Evolutionary conservation across 1,140 invertebrate species (phyloP), one percentile per base, ranked within the genome.

Genomic region (Dreissena polymorpha): DNA sequence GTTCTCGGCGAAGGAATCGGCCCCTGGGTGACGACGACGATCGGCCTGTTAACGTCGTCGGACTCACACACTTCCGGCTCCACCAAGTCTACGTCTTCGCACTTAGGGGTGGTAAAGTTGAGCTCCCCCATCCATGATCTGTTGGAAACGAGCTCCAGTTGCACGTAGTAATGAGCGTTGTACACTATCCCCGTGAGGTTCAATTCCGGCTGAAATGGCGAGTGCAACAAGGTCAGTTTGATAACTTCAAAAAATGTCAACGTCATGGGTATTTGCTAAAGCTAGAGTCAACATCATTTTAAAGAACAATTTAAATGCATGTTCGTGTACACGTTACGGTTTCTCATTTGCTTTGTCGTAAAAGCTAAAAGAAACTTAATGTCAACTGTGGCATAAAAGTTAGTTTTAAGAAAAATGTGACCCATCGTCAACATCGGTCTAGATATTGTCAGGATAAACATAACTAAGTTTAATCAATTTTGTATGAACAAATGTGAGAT

Each of bases 111-210:
- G 2, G 50, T 50, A 27, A 86, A 79, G 14, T 71, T 51, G 10
- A 82, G 39, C 57, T 87, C 60, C 18, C 83, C 81, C 64, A 73
- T 69, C 81, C 86, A 68, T 18, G 64, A 68, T 23, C 51, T 67
- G 23, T 60, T 39, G 23, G 50, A 65, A 53, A 83, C n/a, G 29
- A 88, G 73, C 14, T 84, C 67, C 2, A 88, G 65, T 18, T 65
- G 27, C 5, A 88, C 69, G 39, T 67, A 50, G 65, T 89, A 88
- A 10, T 80, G n/a, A 2, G 88, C 77, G 74, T 86, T 88, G 53
- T 83, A 89, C 21, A 84, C 50, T 29, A 88, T 67, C 0, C 79
- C 55, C 13, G 81, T 60, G 8, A 88, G 57, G 8, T 10, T 74
- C 18, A 81, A 75, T 0, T 69, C 68, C 6, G 87, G 86, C 88